Conservation (phyloP, 2,797 vertebrate genomes). For the Myoxocephalus aenaeus region DNA sequence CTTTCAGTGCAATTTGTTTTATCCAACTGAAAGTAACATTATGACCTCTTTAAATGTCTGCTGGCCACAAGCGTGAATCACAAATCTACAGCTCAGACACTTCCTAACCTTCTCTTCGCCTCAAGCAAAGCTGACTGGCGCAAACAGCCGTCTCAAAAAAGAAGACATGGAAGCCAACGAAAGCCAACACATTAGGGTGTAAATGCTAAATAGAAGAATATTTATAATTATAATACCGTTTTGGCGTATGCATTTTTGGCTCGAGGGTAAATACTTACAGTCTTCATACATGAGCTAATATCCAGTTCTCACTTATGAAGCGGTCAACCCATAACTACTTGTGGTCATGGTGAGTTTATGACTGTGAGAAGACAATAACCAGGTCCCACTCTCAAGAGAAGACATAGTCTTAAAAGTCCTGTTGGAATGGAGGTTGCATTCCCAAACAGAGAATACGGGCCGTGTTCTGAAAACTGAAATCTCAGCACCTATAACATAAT, state of each 20-base stretch:
- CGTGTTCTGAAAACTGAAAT: background rate
- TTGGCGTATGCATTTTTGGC: slow-evolving; percentile 6
- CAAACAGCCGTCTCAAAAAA: slow-evolving; percentile 31
- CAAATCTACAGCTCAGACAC: slow-evolving; percentile 23
- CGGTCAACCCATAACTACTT: background rate
- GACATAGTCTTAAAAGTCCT: background rate
- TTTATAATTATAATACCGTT: background rate
- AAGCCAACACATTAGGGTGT: slow-evolving; percentile 3
- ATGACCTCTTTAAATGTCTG: slow-evolving; percentile 31
- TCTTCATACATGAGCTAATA: background rate
- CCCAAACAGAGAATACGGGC: background rate
- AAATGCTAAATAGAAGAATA: slow-evolving; percentile 11
- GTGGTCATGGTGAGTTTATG: background rate
- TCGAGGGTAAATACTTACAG: background rate
- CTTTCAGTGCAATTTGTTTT: slow-evolving; percentile 23
- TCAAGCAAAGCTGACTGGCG: slow-evolving; percentile 36
- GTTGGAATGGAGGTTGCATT: background rate
- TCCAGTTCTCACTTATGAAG: background rate
- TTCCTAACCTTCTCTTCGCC: slow-evolving; percentile 13
- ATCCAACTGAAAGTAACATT: slow-evolving; percentile 28
- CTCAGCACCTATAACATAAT: background rate
- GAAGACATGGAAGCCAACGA: background rate
- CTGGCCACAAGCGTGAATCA: slow-evolving; percentile 36
- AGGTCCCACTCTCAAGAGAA: background rate
- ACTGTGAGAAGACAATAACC: background rate